phyloP scores from a whole-genome alignment of 2,113 vertebrate species.

The Cyphomyrus plagiostoma region DNA sequence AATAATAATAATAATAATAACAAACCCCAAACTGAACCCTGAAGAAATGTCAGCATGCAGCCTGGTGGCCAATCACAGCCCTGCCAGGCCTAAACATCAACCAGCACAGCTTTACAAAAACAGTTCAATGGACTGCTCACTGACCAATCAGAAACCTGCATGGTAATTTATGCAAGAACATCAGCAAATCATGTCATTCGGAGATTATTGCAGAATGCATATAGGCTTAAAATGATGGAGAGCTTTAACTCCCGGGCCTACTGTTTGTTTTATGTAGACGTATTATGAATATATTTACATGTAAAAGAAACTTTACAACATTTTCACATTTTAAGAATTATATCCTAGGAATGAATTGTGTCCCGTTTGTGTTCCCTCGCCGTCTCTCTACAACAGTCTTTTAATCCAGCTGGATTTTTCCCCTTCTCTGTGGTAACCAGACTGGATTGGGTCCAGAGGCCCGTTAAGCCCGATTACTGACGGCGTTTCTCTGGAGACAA shows the following conservation, averaged over 20 bases:
- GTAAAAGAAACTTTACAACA: neutral
- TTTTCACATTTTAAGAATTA: neutral
- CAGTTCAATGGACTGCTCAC: neutral
- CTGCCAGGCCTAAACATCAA: neutral
- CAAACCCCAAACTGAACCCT: neutral
- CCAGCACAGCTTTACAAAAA: no score
- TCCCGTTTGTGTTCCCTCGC: neutral
- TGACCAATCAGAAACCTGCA: neutral
- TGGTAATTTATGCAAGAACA: neutral
- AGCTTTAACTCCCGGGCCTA: neutral
- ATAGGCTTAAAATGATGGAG: neutral
- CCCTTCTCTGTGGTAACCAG: neutral
- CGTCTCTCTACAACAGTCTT: neutral
- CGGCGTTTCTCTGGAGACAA: slow-evolving; percentile 9
- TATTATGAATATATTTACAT: neutral
- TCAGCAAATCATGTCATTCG: neutral
- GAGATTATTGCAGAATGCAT: neutral
- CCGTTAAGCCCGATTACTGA: slow-evolving; percentile 26
- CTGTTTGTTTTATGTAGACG: neutral
- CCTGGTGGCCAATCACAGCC: neutral
- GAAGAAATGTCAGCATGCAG: neutral
- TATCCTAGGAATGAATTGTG: neutral
- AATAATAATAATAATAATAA: neutral
- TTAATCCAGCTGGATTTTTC: neutral
- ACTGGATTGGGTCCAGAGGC: neutral